Evolutionary conservation across 2,797 vertebrate genomes (phyloP), one percentile per base, ranked within the genome.

Genomic region (Serranus cabrilla): DNA sequence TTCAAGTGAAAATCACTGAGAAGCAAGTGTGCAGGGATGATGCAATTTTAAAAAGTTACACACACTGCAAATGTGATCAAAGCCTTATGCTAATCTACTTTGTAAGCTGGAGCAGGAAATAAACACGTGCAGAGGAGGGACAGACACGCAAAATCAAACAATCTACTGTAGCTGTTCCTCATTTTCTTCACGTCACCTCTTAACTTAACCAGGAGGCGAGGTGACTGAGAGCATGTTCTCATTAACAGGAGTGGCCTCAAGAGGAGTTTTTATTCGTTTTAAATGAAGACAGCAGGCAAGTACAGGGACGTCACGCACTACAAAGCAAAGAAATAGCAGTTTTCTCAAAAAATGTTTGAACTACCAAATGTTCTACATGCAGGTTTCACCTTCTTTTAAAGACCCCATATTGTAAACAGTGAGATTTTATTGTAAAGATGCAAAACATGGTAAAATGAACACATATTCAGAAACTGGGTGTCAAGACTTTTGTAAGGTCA

Each of bases 51-150:
- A 55, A 82, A 87, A 84, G 80, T 87, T 84, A 52, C 27, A 23
- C 78, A 65, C 57, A 45, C 62, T 78, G 61, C 60, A 83, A 76
- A 90, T 85, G 73, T 83, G 86, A 92, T 91, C 84, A 91, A 87
- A 89, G 87, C 71, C 25, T 69, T 65, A 47, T 71, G 77, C 37
- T 89, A 87, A 87, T 85, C 57, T 78, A 52, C 60, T 83, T 71
- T 77, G 60, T 78, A 72, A 69, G 43, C 31, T 20, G 13, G 39
- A 71, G 69, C 71, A 55, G 43, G 64, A 71, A 78, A 61, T 74
- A 81, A 89, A 87, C 62, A 86, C 2, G 7, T 34, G 54, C 43
- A 80, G 56, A 37, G 50, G 45, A 52, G 45, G 52, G 67, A 61
- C n/a, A 27, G 27, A 65, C 62, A 68, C 31, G 71, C 51, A 66